phyloP scores from a whole-genome alignment of 2,113 vertebrate genomes.

The Pedionomus torquatus region DNA sequence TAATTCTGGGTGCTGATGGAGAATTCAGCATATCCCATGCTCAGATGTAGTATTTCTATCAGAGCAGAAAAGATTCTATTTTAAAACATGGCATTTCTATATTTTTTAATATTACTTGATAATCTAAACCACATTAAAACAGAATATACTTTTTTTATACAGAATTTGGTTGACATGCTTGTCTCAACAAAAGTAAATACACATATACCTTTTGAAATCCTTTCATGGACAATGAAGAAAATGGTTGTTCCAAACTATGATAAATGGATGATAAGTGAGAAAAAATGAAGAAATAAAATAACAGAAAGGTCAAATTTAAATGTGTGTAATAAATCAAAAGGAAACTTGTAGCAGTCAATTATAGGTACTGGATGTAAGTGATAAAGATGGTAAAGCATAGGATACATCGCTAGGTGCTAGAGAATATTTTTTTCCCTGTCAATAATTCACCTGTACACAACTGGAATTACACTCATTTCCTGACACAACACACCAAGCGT shows the following conservation, averaged over 20 bases:
- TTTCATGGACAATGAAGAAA: not conserved
- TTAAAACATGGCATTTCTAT: not conserved
- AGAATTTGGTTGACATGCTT: not conserved
- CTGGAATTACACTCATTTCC: not conserved
- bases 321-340: not conserved
- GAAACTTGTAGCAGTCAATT: not conserved
- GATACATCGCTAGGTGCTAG: not conserved
- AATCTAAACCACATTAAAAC: not conserved
- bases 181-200: not conserved
- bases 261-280: not conserved
- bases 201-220: not conserved
- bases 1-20: not conserved
- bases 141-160: not conserved
- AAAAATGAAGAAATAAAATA: not conserved
- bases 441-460: not conserved
- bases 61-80: not conserved
- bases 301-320: not conserved
- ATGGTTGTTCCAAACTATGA: not conserved
- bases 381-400: not conserved
- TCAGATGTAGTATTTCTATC: not conserved
- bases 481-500: not conserved
- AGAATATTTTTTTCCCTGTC: not conserved
- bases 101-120: not conserved
- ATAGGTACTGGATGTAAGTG: not conserved
- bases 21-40: not conserved